These are phyloP conservation scores for Ceratitis capitata DNA, from an alignment of 1,140 invertebrate genomes.

Conservation along the genomic window DNA sequence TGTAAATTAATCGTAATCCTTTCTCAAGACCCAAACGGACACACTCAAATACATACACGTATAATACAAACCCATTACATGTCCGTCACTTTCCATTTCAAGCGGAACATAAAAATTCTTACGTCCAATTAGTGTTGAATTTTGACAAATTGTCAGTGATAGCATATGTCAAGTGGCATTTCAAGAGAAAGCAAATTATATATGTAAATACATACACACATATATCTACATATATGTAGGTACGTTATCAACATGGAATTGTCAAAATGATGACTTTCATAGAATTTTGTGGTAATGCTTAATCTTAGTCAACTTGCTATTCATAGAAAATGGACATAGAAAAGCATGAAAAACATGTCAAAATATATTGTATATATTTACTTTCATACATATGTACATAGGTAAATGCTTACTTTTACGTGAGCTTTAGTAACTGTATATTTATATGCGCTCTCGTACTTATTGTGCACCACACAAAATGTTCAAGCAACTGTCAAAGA, in stretches of 20 bases:
- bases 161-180: slow-evolving; percentile 23
- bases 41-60: not conserved
- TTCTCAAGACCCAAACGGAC: not conserved
- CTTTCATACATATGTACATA: not conserved
- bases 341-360: not conserved
- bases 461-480: not conserved
- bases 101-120: not conserved
- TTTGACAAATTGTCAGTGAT: slow-evolving; percentile 23
- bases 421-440: not conserved
- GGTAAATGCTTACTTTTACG: not conserved
- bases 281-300: slow-evolving; percentile 23
- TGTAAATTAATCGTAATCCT: too few species aligned
- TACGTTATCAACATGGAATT: slow-evolving; percentile 2
- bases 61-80: not conserved
- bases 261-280: slow-evolving; percentile 3
- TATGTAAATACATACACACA: not conserved
- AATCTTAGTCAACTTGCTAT: not conserved
- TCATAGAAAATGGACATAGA: not conserved
- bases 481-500: not conserved
- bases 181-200: not conserved
- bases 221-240: not conserved
- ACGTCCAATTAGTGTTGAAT: slow-evolving; percentile 37
- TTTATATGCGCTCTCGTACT: not conserved
- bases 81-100: not conserved
- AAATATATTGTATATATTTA: not conserved